Evolutionary conservation across 2,113 vertebrate genomes (phyloP), one percentile per base, ranked within the genome.

Genomic region (Melanocharis versteri): DNA sequence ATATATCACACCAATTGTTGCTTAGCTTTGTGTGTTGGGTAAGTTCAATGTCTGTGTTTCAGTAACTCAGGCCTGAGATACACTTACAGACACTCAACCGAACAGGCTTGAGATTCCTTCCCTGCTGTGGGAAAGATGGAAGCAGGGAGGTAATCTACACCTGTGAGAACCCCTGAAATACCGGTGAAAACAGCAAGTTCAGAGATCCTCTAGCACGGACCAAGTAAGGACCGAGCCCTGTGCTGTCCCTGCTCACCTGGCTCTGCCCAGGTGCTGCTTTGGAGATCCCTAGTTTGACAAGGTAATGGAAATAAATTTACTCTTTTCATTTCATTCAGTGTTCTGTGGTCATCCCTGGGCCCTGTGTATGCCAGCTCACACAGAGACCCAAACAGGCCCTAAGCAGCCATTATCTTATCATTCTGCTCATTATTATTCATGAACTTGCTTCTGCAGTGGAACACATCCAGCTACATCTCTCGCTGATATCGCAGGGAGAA

Each of bases 401-500:
- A 48, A 45, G 22, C 21, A 95, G 40, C 7, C 39, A 26, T 58
- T 84, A 62, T n/a, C 45, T 90, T 81, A 72, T 37, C 47, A 62
- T 87, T 78, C 26, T 71, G 61, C 26, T 42, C 18, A 27, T 88
- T 85, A 27, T 42, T 27, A 50, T 23, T 73, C 1, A 54, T 57
- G 44, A 79, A 64, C 12, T 83, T 66, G 30, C 35, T 75, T 39
- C 61, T 87, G 31, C 73, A 79, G 13, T 53, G 61, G 26, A 40
- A 44, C 5, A 1, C 45, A 75, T 57, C 11, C 53, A 75, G 39
- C 39, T 39, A 47, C 3, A 10, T 81, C 39, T 47, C 42, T 66
- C 1, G 0, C 22, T 6, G 11, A 68, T 37, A 18, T 0, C 1
- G 5, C 15, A 39, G 26, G 48, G 10, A 62, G 72, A 58, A 83